These are phyloP conservation scores for Calycopis cecrops DNA, from an alignment of 1,140 invertebrate genomes.

Conservation along the genomic window DNA sequence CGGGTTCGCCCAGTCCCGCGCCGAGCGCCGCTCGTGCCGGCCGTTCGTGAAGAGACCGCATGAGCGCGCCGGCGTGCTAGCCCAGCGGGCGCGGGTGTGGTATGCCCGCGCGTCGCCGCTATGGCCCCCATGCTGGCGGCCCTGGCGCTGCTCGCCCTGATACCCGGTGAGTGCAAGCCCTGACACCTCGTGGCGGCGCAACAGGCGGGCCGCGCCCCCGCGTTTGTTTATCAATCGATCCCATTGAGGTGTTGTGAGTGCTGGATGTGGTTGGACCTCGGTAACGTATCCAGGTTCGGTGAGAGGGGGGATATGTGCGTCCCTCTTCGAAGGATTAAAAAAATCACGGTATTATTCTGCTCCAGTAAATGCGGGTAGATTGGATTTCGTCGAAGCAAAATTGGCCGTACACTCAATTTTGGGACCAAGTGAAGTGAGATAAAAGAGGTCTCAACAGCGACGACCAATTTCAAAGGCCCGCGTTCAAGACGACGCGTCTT, in stretches of 20 bases:
- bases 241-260: slow-evolving; percentile 55
- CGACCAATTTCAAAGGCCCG: no score
- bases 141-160: slow-evolving; percentile 58
- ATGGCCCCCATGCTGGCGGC: slow-evolving; percentile 57
- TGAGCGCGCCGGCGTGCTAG: slow-evolving; percentile 68
- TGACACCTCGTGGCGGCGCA: slow-evolving; percentile 35
- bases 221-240: slow-evolving; percentile 66
- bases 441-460: no score
- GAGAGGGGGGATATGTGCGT: no score
- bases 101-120: slow-evolving; percentile 67
- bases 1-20: slow-evolving; percentile 54
- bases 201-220: slow-evolving; percentile 36
- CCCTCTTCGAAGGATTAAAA: no score
- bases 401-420: not conserved
- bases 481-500: no score
- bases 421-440: no score
- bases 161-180: slow-evolving; percentile 55
- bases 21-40: slow-evolving; percentile 61
- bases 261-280: slow-evolving; percentile 26
- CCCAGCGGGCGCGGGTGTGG: slow-evolving; percentile 68
- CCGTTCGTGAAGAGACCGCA: slow-evolving; percentile 49
- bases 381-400: not conserved
- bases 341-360: not conserved
- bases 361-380: slow-evolving; percentile 8
- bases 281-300: slow-evolving; percentile 20